Percentiles rank a stretch among this genome's conserved stretches.
Evolutionary conservation across 2,113 vertebrate genomes (phyloP).

Genomic region (Eleginops maclovinus): DNA sequence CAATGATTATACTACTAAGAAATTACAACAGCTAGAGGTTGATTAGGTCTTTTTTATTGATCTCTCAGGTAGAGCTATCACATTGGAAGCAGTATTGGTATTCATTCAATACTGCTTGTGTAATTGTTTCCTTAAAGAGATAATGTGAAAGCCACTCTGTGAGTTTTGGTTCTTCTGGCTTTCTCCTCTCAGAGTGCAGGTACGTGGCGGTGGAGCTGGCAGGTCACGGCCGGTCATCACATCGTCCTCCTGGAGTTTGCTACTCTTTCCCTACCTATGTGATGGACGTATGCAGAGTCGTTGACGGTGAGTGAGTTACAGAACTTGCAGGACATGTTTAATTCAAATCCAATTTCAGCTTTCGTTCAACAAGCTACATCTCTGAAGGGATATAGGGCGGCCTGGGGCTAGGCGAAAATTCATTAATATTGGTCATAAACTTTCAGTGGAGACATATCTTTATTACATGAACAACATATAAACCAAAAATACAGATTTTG

Average conservation of each 20-base stretch:
- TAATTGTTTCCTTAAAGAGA: neutral
- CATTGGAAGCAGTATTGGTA: too few relatives aligned
- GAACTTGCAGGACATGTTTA: neutral
- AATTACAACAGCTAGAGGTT: too few relatives aligned
- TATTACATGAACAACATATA: neutral
- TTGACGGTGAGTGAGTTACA: slow-evolving; percentile 75
- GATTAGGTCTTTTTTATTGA: too few relatives aligned
- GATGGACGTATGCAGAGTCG: slow-evolving; percentile 84
- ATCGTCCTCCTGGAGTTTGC: slow-evolving; percentile 83
- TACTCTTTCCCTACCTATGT: slow-evolving; percentile 86
- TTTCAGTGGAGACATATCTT: neutral
- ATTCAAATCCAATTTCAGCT: neutral
- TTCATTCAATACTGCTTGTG: too few relatives aligned
- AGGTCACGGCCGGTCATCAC: slow-evolving; percentile 91
- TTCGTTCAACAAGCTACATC: neutral
- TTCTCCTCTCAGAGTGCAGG: slow-evolving; percentile 79
- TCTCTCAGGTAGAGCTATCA: too few relatives aligned
- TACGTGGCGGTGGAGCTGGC: slow-evolving; percentile 90
- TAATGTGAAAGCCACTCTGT: neutral
- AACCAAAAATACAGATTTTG: neutral
- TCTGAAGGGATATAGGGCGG: neutral
- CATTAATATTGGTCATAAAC: neutral
- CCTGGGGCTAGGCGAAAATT: neutral
- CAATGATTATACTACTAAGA: too few relatives aligned
- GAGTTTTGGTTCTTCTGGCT: neutral